Evolutionary conservation across 1,140 invertebrate genomes (phyloP).

Genomic region (Chrysopa pallens): DNA sequence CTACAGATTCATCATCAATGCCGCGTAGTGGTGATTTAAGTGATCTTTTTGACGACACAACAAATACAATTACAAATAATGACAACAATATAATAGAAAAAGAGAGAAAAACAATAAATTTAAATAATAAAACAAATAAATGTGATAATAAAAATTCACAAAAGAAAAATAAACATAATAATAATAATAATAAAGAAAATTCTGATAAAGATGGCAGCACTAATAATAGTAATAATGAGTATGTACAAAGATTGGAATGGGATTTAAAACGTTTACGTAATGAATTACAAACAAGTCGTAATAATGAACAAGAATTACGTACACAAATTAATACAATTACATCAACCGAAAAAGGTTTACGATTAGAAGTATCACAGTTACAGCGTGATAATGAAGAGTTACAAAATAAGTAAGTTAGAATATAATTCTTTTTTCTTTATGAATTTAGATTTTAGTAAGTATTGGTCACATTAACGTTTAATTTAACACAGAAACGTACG

Average conservation of each 20-base stretch:
- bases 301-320: constrained; percentile 67
- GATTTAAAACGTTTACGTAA: constrained; percentile 66
- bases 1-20: too few relatives aligned
- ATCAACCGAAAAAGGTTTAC: constrained; percentile 50
- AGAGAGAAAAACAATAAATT: constrained; percentile 5
- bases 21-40: too few relatives aligned
- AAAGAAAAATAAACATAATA: constrained; percentile 19
- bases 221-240: constrained; percentile 7
- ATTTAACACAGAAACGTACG: too few relatives aligned
- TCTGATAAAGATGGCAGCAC: constrained; percentile 24
- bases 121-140: constrained; percentile 5
- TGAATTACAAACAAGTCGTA: constrained; percentile 57
- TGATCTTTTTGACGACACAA: too few relatives aligned
- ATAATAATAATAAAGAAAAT: constrained; percentile 29
- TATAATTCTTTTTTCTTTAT: constrained; percentile 15
- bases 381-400: constrained; percentile 69
- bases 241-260: constrained; percentile 33
- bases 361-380: constrained; percentile 54
- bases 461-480: too few relatives aligned
- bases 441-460: not conserved
- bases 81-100: too few relatives aligned
- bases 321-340: constrained; percentile 39
- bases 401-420: constrained; percentile 43
- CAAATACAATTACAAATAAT: too few relatives aligned
- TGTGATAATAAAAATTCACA: constrained; percentile 11